Evolutionary conservation across 2,797 vertebrate species (phyloP), one percentile per base, ranked within the genome.

Genomic region (Myoxocephalus aenaeus): DNA sequence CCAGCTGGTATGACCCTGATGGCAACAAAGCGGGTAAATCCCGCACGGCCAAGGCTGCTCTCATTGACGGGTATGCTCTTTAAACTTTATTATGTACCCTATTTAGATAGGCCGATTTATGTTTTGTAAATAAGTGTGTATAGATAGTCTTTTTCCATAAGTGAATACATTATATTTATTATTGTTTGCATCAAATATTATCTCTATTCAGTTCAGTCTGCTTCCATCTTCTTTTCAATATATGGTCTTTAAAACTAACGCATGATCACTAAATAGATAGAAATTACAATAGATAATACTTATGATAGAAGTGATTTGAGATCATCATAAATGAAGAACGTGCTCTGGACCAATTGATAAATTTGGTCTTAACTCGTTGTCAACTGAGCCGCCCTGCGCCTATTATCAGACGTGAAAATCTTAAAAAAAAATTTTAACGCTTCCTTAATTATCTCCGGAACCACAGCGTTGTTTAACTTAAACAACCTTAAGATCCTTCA

Each of bases 21-120:
- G 89, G 90, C 14, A 96, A 74, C 86, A 96, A 96, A 67, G 73
- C 90, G 12, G 96, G 95, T 9, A 97, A 97, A 89, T 94, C 92
- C 10, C 65, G 86, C 32, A 96, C 95, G 2, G 87, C 80, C 3
- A 94, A 89, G 79, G 95, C 95, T 42, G 93, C 95, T 75, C 88
- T 97, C 69, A 92, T 96, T 0, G 65, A 96, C 1, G 94, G 95
- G 96, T 96, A 91, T 86, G 91, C 2, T 0, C 20, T 63, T 67
- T 65, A 46, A 53, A 65, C n/a, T 4, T 63, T 5, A 48, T 20
- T 7, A 22, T 25, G 32, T 32, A 32, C 2, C 32, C 32, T 32
- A 32, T 32, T 32, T 32, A 4, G 5, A 32, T 5, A n/a, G 8
- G 25, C 25, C 25, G 25, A 27, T 2, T 27, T 27, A 27, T 27